A percentile compares a stretch with the other conserved stretches of the same genome.
Conservation (phyloP, 1,140 invertebrate genomes). For the Leptinotarsa texana region DNA sequence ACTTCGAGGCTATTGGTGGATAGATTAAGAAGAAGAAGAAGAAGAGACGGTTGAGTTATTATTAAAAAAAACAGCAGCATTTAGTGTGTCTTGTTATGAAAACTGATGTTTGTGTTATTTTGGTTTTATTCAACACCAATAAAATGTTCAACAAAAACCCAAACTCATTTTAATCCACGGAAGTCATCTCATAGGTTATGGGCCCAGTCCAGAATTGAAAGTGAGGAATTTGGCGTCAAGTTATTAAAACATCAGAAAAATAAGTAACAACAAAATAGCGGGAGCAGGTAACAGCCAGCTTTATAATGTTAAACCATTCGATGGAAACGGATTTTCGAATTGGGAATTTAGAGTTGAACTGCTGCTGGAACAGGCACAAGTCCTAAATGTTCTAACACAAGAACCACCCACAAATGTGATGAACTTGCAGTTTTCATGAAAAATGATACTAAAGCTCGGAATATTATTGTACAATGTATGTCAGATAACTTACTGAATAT, state of each 20-base stretch:
- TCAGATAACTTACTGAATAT: slow-evolving; percentile 14
- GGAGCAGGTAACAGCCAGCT: neutral
- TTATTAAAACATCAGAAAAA: neutral
- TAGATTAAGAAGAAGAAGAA: too few relatives aligned
- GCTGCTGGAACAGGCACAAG: slow-evolving; percentile 28
- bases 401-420: slow-evolving; percentile 25
- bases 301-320: slow-evolving; percentile 28
- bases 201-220: neutral
- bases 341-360: slow-evolving; percentile 37
- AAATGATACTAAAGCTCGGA: slow-evolving; percentile 28
- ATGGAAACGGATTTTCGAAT: slow-evolving; percentile 28
- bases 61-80: too few relatives aligned
- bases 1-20: too few relatives aligned
- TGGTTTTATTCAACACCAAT: too few relatives aligned
- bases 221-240: neutral
- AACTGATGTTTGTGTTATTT: too few relatives aligned
- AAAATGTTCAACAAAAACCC: too few relatives aligned
- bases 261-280: neutral
- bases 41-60: too few relatives aligned
- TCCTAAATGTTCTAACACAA: slow-evolving; percentile 26
- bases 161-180: too few relatives aligned
- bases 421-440: slow-evolving; percentile 22
- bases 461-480: slow-evolving; percentile 19
- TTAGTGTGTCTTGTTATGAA: too few relatives aligned
- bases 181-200: slow-evolving; percentile 1